A percentile compares a stretch with the other conserved stretches of the same genome.
These are phyloP conservation scores for Diarsia mendica DNA, from an alignment of 2,888 invertebrate genomes.

Conservation along the genomic window DNA sequence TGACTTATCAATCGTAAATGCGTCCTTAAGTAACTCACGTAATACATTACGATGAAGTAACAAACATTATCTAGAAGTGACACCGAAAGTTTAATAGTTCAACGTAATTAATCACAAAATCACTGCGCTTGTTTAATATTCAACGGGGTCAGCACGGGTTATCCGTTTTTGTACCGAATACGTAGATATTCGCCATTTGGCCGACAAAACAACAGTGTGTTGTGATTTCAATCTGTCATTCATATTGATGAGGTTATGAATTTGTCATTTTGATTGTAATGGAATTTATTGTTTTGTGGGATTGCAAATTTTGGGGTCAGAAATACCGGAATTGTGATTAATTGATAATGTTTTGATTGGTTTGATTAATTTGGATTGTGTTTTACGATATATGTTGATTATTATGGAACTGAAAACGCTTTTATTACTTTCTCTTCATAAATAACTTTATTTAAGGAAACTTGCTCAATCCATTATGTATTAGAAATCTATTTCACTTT, in stretches of 20 bases:
- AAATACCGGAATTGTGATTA: conserved; percentile 19
- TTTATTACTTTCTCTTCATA: neutral
- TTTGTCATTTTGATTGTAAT: conserved; percentile 26
- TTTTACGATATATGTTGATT: conserved; percentile 1
- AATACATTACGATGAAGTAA: conserved; percentile 29
- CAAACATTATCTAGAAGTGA: conserved; percentile 35
- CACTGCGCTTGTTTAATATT: conserved; percentile 42
- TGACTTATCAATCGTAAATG: too few species aligned
- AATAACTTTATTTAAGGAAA: too few species aligned
- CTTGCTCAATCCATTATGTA: too few species aligned
- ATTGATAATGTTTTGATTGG: neutral
- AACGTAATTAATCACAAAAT: conserved; percentile 47
- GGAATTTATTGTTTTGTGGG: conserved; percentile 27
- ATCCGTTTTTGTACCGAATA: conserved; percentile 41
- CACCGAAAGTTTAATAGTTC: conserved; percentile 24
- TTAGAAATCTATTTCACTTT: too few species aligned
- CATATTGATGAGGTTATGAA: conserved; percentile 34
- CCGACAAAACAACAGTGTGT: conserved; percentile 26
- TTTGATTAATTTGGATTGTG: neutral
- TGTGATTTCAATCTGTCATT: conserved; percentile 40
- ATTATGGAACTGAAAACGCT: conserved; percentile 10
- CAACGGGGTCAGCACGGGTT: conserved; percentile 38
- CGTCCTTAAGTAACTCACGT: too few species aligned
- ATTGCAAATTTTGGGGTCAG: conserved; percentile 39
- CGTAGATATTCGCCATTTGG: conserved; percentile 17